These are phyloP conservation scores for Panorpa germanica DNA, from an alignment of 2,888 invertebrate genomes.

Conservation along the genomic window DNA sequence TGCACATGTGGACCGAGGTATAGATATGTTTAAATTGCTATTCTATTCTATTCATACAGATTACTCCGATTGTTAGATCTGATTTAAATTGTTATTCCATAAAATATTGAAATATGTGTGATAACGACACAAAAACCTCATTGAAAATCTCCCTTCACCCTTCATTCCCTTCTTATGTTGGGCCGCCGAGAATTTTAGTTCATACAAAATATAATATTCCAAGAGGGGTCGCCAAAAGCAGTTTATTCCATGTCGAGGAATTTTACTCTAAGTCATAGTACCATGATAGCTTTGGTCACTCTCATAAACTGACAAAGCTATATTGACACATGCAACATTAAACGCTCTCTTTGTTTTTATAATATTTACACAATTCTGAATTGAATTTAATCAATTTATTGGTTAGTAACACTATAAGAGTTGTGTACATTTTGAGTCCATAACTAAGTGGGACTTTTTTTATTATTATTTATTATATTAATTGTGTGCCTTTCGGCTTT, in stretches of 20 bases:
- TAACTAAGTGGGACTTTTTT: no score
- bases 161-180: no score
- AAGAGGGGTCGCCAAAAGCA: no score
- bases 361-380: background rate
- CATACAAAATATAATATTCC: no score
- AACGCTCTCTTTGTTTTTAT: background rate
- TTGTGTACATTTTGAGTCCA: no score
- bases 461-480: no score
- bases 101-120: slow-evolving; percentile 18
- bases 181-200: no score
- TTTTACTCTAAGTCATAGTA: no score
- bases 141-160: no score
- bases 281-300: background rate
- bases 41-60: background rate
- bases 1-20: slow-evolving; percentile 59
- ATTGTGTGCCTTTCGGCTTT: no score
- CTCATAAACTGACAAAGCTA: background rate
- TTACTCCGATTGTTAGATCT: slow-evolving; percentile 1
- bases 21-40: slow-evolving; percentile 12
- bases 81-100: slow-evolving; percentile 12
- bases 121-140: slow-evolving; percentile 19
- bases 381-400: slow-evolving; percentile 1
- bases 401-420: no score
- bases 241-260: no score
- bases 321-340: background rate